These are phyloP conservation scores for Glareola pratincola DNA, from an alignment of 2,113 vertebrate genomes.

Conservation along the genomic window DNA sequence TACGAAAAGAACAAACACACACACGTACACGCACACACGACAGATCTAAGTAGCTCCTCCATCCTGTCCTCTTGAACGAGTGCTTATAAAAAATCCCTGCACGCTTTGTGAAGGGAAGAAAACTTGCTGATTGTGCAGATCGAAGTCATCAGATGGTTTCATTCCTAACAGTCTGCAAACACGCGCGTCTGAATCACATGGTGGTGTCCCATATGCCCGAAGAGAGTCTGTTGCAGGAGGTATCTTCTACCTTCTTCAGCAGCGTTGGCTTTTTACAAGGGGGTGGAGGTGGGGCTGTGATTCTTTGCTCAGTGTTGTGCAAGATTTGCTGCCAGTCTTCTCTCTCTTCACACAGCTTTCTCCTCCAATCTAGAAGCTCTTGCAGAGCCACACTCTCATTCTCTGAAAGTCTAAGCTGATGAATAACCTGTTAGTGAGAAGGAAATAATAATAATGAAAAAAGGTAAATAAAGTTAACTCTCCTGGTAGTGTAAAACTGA, in stretches of 20 bases:
- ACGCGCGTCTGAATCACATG: constrained; percentile 26
- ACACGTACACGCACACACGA: not conserved
- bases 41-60: not conserved
- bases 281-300: constrained; percentile 72
- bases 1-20: not conserved
- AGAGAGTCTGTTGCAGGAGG: constrained; percentile 67
- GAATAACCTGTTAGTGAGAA: constrained; percentile 77
- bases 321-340: constrained; percentile 76
- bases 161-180: not conserved
- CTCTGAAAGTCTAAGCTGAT: constrained; percentile 80
- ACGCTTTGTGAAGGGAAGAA: not conserved
- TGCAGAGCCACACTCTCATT: constrained; percentile 82
- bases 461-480: not conserved
- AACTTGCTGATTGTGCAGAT: not conserved
- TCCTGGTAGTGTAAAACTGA: not conserved
- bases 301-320: constrained; percentile 68
- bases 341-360: constrained; percentile 82
- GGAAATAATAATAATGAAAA: not conserved
- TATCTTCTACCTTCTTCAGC: constrained; percentile 77
- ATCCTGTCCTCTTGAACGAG: constrained; percentile 41
- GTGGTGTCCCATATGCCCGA: constrained; percentile 70
- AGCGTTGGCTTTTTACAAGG: constrained; percentile 80
- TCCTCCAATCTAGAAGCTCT: constrained; percentile 85
- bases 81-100: not conserved
- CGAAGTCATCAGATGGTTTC: not conserved